Evolutionary conservation across 23 tunicate genomes (phyloP), one percentile per base, ranked within the genome.

Genomic region (Styela plicata): DNA sequence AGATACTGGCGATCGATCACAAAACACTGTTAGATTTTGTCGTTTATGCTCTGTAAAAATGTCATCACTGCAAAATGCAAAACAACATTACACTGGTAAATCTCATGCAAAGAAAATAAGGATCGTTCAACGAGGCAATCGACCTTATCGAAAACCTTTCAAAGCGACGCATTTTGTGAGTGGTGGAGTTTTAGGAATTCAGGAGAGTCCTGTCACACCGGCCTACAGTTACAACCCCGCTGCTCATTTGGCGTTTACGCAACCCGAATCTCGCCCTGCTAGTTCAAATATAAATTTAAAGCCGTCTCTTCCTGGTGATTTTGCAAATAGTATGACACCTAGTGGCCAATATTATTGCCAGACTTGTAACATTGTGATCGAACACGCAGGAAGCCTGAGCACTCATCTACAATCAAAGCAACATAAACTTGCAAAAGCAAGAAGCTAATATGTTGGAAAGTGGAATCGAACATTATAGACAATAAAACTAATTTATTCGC

Each of bases 321-420:
- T 76, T 53, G 81, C 81, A 44, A 76, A 76, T 29, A 76, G 66
- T 57, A 76, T 76, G 81, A 76, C 81, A 24, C 81, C 81, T 20
- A 76, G 81, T 53, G 81, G 81, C 5, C 81, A 76, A 29, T 76
- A 44, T 76, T 76, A 76, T 24, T 76, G 81, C 53, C 27, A 36
- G 65, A 76, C 81, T 21, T 76, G 81, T 27, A 76, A 76, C 31
- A 29, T 76, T 44, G 66, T 53, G 21, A 76, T 76, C 44, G 81
- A 76, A 27, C 81, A 76, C 66, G 81, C 81, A 24, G 81, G 81
- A 5, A 76, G 37, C 17, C 2, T 76, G 26, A 52, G 66, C 27
- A 25, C 30, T 21, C 81, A 76, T 44, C 31, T 76, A 29, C 64
- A 36, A 36, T 76, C 81, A 24, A 76, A 76, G 44, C 63, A 53